phyloP scores from a whole-genome alignment of 2,797 vertebrate genomes.

The Gymnocypris eckloni region DNA sequence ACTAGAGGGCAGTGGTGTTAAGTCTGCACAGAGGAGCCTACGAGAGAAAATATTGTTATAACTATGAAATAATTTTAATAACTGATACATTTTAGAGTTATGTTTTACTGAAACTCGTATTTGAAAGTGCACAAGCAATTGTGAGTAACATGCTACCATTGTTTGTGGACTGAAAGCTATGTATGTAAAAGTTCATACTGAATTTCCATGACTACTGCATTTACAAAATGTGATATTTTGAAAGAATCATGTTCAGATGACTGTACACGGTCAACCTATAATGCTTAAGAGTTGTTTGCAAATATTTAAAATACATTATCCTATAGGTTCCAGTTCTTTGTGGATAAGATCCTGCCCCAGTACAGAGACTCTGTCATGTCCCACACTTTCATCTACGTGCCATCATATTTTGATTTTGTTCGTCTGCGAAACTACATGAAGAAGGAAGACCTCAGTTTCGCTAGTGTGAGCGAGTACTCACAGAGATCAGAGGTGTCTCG shows the following conservation, averaged over 20 bases:
- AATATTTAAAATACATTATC: constrained; percentile 6
- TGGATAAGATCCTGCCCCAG: constrained; percentile 90
- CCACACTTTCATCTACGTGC: constrained; percentile 92
- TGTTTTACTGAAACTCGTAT: neutral
- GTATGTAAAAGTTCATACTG: neutral
- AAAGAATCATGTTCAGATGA: neutral
- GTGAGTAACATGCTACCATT: neutral
- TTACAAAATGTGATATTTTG: neutral
- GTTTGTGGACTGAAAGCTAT: neutral
- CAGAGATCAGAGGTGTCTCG: constrained; percentile 83
- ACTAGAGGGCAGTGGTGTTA: constrained; percentile 52
- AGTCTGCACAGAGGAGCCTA: neutral
- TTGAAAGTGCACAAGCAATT: neutral
- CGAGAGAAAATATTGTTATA: neutral
- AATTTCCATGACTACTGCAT: neutral
- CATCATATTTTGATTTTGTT: constrained; percentile 95
- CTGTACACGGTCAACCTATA: neutral
- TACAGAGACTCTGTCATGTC: constrained; percentile 95
- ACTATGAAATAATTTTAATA: neutral
- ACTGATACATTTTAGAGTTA: neutral
- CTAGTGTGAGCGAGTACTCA: constrained; percentile 90
- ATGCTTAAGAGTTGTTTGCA: neutral
- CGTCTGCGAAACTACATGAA: constrained; percentile 94
- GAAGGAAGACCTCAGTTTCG: constrained; percentile 89
- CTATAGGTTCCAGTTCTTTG: constrained; percentile 90